These are phyloP conservation scores for Microcebus griseorufus DNA, from an alignment of 2,113 vertebrate species.

Conservation along the genomic window DNA sequence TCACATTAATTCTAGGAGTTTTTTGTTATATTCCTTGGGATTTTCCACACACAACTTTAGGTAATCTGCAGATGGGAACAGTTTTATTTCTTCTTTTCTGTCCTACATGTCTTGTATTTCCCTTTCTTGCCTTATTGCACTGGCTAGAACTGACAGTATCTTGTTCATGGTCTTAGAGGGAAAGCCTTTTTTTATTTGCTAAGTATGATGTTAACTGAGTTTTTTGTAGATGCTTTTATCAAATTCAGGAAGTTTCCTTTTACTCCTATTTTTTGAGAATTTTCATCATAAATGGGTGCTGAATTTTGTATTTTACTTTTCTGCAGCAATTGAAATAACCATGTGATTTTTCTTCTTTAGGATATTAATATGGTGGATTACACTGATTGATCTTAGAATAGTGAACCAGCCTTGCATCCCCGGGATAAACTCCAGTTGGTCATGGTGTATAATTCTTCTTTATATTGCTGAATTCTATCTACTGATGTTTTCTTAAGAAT, in stretches of 20 bases:
- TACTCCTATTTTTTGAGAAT: not conserved
- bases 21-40: slow-evolving; percentile 14
- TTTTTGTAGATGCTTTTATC: not conserved
- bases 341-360: not conserved
- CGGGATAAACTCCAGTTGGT: not conserved
- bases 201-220: not conserved
- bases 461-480: not conserved
- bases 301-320: not conserved
- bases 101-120: not conserved
- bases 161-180: not conserved
- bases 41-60: not conserved
- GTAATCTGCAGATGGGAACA: not conserved
- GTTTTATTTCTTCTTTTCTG: slow-evolving; percentile 18
- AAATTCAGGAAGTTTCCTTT: not conserved
- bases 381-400: not conserved
- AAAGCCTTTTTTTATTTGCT: not conserved
- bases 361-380: not conserved
- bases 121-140: not conserved
- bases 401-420: not conserved
- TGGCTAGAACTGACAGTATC: not conserved
- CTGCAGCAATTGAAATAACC: not conserved
- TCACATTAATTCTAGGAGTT: not conserved
- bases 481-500: not conserved
- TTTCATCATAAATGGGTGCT: not conserved
- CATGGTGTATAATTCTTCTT: not conserved